phyloP scores from a whole-genome alignment of 2,888 invertebrate genomes.

The Priocnemis perturbator region DNA sequence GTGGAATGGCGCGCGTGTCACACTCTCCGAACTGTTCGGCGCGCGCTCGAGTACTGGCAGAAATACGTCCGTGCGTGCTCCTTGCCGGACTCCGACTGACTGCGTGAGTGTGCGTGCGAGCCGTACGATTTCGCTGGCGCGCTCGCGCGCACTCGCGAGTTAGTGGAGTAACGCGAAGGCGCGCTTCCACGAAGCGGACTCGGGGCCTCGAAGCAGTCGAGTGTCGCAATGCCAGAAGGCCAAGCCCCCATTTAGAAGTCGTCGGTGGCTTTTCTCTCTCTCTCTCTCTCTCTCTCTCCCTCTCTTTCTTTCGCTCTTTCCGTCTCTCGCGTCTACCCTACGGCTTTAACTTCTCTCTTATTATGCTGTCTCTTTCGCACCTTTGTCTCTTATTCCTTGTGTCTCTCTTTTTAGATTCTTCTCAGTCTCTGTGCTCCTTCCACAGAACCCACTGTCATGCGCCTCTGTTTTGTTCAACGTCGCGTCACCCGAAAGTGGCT shows the following conservation, averaged over 20 bases:
- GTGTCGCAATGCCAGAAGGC: conserved; percentile 74
- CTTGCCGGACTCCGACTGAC: too few species aligned
- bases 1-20: too few species aligned
- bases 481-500: neutral
- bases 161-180: conserved; percentile 71
- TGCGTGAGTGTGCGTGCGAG: neutral
- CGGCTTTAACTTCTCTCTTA: conserved; percentile 3
- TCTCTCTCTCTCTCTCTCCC: conserved; percentile 20
- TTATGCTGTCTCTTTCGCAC: conserved; percentile 18
- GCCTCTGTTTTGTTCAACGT: too few species aligned
- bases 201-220: conserved; percentile 42
- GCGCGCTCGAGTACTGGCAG: too few species aligned
- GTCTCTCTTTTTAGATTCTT: neutral
- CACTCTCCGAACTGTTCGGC: too few species aligned
- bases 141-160: conserved; percentile 53
- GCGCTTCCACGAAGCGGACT: conserved; percentile 70
- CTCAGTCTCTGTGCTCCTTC: too few species aligned
- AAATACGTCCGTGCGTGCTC: too few species aligned
- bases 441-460: neutral
- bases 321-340: conserved; percentile 4
- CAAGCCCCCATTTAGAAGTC: conserved; percentile 70
- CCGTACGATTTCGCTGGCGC: neutral
- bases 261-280: conserved; percentile 47
- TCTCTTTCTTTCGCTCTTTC: conserved; percentile 27
- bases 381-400: neutral